Conservation (phyloP, 2,888 invertebrate species). For the Ichneumoninae sp. region DNA sequence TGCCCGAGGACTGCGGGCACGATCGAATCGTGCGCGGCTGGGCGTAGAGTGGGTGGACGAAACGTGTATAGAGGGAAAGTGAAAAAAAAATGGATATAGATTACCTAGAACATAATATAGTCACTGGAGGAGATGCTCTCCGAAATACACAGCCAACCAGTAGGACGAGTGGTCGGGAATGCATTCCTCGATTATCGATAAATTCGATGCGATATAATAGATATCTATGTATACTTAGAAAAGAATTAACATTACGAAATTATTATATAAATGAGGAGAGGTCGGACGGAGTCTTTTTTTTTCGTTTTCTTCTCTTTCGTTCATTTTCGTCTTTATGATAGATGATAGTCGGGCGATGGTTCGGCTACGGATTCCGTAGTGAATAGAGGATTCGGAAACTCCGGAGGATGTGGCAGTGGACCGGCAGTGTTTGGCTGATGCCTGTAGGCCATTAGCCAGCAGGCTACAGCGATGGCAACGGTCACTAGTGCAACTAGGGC, state of each 20-base stretch:
- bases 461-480: conserved; percentile 96
- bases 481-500: conserved; percentile 96
- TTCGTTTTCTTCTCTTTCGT: conserved; percentile 59
- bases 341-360: conserved; percentile 92
- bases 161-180: conserved; percentile 78
- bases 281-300: conserved; percentile 41
- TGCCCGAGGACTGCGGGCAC: background rate
- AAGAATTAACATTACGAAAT: conserved; percentile 60
- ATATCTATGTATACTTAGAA: conserved; percentile 56
- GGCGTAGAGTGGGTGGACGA: background rate
- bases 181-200: conserved; percentile 76
- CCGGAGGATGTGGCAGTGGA: conserved; percentile 96
- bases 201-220: conserved; percentile 72
- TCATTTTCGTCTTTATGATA: conserved; percentile 74
- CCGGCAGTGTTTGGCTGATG: conserved; percentile 94
- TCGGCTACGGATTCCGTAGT: conserved; percentile 93
- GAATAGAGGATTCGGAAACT: conserved; percentile 97
- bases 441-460: conserved; percentile 97
- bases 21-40: background rate
- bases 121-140: conserved; percentile 82
- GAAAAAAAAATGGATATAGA: conserved; percentile 46
- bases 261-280: conserved; percentile 63
- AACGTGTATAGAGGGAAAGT: conserved; percentile 25
- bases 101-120: conserved; percentile 71
- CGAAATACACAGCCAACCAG: conserved; percentile 80